These are phyloP conservation scores for Halesus radiatus DNA, from an alignment of 1,140 invertebrate species.

Conservation along the genomic window DNA sequence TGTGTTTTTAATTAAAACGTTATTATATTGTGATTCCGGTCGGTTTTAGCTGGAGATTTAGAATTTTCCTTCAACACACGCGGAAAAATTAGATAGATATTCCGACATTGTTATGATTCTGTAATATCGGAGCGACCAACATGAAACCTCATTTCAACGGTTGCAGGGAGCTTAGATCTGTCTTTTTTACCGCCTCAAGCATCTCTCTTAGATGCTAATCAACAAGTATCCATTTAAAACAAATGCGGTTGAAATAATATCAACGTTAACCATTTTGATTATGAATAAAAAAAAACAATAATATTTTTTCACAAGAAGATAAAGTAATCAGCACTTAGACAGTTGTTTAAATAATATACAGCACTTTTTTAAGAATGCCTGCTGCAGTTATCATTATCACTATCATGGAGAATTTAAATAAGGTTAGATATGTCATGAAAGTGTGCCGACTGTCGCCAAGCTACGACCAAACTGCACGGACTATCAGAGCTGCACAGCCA, in stretches of 20 bases:
- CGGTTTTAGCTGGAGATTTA: neutral
- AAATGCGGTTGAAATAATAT: conserved; percentile 35
- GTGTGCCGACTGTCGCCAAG: no score
- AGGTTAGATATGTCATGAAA: no score
- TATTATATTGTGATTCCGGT: conserved; percentile 24
- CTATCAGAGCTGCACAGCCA: no score
- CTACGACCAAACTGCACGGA: no score
- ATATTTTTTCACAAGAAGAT: conserved; percentile 55
- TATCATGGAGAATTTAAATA: neutral
- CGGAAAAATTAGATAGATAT: conserved; percentile 17
- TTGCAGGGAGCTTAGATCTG: no score
- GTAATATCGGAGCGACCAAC: neutral
- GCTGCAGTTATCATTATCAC: conserved; percentile 29
- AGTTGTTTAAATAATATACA: conserved; percentile 29
- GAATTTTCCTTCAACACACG: neutral
- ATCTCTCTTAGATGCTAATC: neutral
- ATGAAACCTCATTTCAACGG: neutral
- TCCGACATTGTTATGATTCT: conserved; percentile 4
- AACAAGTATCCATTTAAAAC: neutral
- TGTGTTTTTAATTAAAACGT: conserved; percentile 25
- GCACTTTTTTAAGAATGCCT: conserved; percentile 22
- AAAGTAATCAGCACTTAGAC: conserved; percentile 51
- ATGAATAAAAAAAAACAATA: conserved; percentile 36
- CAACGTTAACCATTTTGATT: conserved; percentile 39
- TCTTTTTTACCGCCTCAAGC: no score